Conservation (phyloP, 2,797 vertebrate genomes). For the Neosilurus hyrtlii region DNA sequence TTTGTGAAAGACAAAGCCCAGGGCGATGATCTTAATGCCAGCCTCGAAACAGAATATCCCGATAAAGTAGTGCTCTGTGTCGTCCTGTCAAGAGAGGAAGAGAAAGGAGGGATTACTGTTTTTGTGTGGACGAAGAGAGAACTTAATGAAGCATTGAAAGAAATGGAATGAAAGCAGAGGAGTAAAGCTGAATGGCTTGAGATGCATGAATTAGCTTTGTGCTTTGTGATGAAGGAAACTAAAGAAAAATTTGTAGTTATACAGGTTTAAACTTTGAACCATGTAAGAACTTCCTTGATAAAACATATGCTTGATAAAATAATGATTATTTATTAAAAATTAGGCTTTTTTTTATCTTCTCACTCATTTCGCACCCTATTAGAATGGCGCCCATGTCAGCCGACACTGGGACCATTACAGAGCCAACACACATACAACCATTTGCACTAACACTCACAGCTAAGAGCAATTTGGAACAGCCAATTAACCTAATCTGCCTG, state of each 20-base stretch:
- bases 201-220: neutral
- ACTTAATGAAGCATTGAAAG: conserved; percentile 63
- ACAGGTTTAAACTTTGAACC: neutral
- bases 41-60: conserved; percentile 91
- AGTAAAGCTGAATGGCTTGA: neutral
- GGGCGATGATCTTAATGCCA: conserved; percentile 86
- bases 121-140: conserved; percentile 61
- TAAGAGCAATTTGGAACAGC: no score
- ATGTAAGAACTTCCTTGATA: neutral
- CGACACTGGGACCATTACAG: no score
- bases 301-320: neutral
- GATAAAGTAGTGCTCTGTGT: conserved; percentile 88
- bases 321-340: neutral
- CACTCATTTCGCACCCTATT: no score
- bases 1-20: conserved; percentile 87
- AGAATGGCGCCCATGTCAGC: no score
- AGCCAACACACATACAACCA: no score
- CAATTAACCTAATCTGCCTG: no score
- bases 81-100: conserved; percentile 73
- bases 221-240: neutral
- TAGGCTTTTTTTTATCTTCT: no score
- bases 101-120: conserved; percentile 55
- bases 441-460: no score
- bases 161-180: neutral
- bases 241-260: neutral